Evolutionary conservation across 2,113 vertebrate species (phyloP).

Genomic region (Centropus unirufus): DNA sequence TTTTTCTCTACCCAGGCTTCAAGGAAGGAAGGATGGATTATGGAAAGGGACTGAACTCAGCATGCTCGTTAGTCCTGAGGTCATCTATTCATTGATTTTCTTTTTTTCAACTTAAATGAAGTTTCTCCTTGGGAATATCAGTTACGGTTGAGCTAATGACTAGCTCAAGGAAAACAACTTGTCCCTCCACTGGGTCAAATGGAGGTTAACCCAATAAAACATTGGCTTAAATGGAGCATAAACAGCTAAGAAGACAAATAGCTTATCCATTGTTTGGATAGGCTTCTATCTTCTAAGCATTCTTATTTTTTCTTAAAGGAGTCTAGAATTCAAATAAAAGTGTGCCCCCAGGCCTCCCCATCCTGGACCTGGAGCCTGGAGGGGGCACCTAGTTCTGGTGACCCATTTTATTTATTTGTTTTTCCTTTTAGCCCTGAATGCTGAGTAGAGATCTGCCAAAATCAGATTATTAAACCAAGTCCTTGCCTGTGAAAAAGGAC

Average conservation of each 20-base stretch:
- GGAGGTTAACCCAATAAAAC: conserved; percentile 79
- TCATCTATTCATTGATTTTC: conserved; percentile 82
- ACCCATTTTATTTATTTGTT: background rate
- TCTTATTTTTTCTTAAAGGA: conserved; percentile 17
- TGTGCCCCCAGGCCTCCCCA: background rate
- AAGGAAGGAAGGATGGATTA: conserved; percentile 61
- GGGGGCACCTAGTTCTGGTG: background rate
- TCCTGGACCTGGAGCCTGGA: background rate
- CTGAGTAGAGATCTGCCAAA: background rate
- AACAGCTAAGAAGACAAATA: conserved; percentile 74
- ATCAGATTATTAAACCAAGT: background rate
- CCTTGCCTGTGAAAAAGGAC: background rate
- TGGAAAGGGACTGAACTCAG: conserved; percentile 65
- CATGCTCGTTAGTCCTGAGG: conserved; percentile 74
- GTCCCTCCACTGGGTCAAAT: conserved; percentile 75
- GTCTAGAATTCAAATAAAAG: background rate
- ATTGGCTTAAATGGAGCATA: conserved; percentile 77
- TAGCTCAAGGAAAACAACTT: conserved; percentile 74
- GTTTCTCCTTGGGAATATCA: conserved; percentile 80
- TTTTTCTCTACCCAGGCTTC: conserved; percentile 20
- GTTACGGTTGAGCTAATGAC: conserved; percentile 79
- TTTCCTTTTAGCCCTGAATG: background rate
- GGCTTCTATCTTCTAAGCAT: conserved; percentile 6
- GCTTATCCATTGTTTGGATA: conserved; percentile 55
- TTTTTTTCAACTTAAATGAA: conserved; percentile 81